These are phyloP conservation scores for Macropis europaea DNA, from an alignment of 2,888 invertebrate genomes.

Conservation along the genomic window DNA sequence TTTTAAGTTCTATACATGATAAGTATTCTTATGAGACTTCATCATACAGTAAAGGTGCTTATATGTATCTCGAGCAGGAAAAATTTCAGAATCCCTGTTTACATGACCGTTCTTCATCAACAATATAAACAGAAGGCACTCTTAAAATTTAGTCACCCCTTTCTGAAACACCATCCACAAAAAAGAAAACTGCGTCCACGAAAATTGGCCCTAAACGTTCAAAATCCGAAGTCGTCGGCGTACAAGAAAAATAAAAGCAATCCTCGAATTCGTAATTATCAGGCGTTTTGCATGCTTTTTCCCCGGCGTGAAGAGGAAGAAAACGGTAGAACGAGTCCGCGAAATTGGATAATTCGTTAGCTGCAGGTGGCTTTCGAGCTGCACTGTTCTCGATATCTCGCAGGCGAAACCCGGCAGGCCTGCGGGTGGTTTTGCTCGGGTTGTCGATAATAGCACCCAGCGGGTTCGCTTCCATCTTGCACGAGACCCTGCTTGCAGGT, in stretches of 20 bases:
- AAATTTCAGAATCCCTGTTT: too few species aligned
- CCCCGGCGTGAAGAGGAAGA: neutral
- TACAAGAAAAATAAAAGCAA: neutral
- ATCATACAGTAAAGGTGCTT: too few species aligned
- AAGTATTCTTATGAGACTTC: too few species aligned
- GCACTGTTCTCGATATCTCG: conserved; percentile 26
- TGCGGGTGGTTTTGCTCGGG: conserved; percentile 53
- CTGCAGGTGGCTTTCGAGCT: conserved; percentile 49
- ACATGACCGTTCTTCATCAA: too few species aligned
- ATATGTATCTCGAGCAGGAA: too few species aligned
- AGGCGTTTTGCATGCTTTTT: conserved; percentile 11
- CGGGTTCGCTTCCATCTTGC: conserved; percentile 49
- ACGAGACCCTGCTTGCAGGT: conserved; percentile 23
- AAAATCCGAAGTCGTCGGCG: neutral
- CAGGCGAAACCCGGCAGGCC: conserved; percentile 35
- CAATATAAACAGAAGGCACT: too few species aligned
- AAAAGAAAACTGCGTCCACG: too few species aligned
- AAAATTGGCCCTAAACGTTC: neutral
- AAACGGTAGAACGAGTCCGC: conserved; percentile 2
- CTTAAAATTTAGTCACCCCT: too few species aligned
- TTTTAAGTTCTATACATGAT: too few species aligned
- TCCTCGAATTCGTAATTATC: conserved; percentile 3
- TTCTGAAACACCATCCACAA: too few species aligned
- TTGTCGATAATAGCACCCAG: conserved; percentile 57
- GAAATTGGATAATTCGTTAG: conserved; percentile 65